phyloP scores from a whole-genome alignment of 92 coral and sea anemone species.

The Ricordea florida region DNA sequence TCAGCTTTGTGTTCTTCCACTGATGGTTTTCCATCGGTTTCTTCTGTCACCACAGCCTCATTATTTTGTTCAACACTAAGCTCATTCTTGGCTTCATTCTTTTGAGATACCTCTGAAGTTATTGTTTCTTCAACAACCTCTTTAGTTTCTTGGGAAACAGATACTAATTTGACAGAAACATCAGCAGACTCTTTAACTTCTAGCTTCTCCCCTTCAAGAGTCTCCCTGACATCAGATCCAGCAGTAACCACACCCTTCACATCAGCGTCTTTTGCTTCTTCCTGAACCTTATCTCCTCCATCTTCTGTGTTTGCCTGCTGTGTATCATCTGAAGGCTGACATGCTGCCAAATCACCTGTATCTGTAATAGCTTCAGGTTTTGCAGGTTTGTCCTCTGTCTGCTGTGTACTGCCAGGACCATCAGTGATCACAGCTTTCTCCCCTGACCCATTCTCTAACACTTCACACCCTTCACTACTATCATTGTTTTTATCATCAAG shows the following conservation, averaged over 20 bases:
- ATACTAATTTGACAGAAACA: background rate
- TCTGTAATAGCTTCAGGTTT: background rate
- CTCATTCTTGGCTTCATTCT: background rate
- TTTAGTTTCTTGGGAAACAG: background rate
- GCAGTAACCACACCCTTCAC: background rate
- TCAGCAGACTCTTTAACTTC: background rate
- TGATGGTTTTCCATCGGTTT: constrained; percentile 12
- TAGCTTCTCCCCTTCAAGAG: background rate
- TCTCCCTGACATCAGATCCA: constrained; percentile 1
- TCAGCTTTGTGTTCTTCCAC: background rate
- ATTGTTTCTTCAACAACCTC: constrained; percentile 6
- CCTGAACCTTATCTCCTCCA: background rate
- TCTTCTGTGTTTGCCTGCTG: background rate
- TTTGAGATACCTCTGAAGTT: no score
- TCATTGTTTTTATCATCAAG: no score
- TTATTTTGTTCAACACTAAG: background rate
- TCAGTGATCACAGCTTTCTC: background rate
- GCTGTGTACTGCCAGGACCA: background rate
- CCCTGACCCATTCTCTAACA: background rate
- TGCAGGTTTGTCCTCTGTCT: background rate
- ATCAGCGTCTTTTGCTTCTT: background rate
- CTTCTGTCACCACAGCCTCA: background rate
- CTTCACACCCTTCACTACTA: background rate
- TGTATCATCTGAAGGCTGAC: background rate
- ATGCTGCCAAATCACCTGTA: background rate